Evolutionary conservation across 2,888 invertebrate species (phyloP).

Genomic region (Pristionchus fissidentatus): DNA sequence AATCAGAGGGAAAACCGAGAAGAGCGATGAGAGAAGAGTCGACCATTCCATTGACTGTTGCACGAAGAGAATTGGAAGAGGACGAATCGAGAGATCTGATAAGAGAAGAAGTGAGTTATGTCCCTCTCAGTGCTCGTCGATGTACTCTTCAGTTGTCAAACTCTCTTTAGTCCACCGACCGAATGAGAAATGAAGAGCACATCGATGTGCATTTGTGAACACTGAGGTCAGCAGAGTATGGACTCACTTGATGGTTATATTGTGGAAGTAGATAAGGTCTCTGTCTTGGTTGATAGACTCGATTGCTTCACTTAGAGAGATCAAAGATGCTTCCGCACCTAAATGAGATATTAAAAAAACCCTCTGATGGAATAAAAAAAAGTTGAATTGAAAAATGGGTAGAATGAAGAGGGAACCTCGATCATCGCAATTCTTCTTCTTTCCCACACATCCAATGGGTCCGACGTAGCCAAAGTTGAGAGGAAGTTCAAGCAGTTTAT

Average conservation of each 20-base stretch:
- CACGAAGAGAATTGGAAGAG: conserved; percentile 8
- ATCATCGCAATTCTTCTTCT: conserved; percentile 54
- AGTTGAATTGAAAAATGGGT: not conserved
- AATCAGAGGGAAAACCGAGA: conserved; percentile 33
- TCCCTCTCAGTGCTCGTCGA: too few relatives aligned
- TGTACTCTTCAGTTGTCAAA: too few relatives aligned
- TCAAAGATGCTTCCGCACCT: conserved; percentile 3
- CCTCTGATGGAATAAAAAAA: not conserved
- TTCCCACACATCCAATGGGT: conserved; percentile 54
- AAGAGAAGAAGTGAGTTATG: not conserved
- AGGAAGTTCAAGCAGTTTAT: conserved; percentile 50
- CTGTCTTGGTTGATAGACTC: not conserved
- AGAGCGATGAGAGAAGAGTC: not conserved
- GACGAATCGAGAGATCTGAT: conserved; percentile 12
- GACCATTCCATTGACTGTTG: not conserved
- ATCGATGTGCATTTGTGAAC: not conserved
- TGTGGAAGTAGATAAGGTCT: conserved; percentile 38
- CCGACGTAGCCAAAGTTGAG: conserved; percentile 55
- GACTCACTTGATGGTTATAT: conserved; percentile 31
- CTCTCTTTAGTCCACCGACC: too few relatives aligned
- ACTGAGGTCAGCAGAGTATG: not conserved
- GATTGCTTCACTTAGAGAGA: not conserved
- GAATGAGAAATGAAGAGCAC: not conserved
- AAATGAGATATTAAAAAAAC: too few relatives aligned
- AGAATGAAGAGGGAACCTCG: conserved; percentile 48